phyloP scores from a whole-genome alignment of 2,113 vertebrate species.

The Corapipo altera region DNA sequence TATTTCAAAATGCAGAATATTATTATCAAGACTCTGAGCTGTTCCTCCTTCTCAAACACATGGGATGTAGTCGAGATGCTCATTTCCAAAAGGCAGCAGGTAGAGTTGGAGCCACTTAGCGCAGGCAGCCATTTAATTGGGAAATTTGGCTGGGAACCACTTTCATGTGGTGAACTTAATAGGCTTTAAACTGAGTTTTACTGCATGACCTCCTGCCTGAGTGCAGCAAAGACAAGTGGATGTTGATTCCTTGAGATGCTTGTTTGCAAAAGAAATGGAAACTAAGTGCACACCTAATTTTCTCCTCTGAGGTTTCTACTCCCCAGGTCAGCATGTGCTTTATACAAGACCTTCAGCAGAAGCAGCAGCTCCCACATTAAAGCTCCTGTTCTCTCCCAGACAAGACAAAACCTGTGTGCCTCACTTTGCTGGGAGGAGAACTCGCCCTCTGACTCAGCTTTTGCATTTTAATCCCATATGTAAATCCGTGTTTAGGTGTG shows the following conservation, averaged over 20 bases:
- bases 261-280: neutral
- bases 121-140: neutral
- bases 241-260: neutral
- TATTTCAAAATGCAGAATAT: neutral
- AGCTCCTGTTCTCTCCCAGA: neutral
- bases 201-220: neutral
- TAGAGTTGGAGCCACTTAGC: neutral
- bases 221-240: neutral
- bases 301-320: neutral
- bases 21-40: neutral
- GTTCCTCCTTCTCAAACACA: neutral
- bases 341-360: neutral
- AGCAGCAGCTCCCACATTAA: slow-evolving; percentile 3
- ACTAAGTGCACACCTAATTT: neutral
- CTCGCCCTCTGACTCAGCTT: slow-evolving; percentile 20
- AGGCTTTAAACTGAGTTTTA: slow-evolving; percentile 46
- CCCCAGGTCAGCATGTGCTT: neutral
- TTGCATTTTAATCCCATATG: neutral
- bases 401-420: neutral
- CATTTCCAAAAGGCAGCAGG: neutral
- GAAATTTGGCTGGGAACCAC: slow-evolving; percentile 10
- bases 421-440: neutral
- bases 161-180: slow-evolving; percentile 52
- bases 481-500: neutral
- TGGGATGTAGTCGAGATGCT: neutral